A percentile compares a stretch with the other conserved stretches of the same genome.
phyloP scores from a whole-genome alignment of 2,888 invertebrate genomes.

The Orthosia cruda region DNA sequence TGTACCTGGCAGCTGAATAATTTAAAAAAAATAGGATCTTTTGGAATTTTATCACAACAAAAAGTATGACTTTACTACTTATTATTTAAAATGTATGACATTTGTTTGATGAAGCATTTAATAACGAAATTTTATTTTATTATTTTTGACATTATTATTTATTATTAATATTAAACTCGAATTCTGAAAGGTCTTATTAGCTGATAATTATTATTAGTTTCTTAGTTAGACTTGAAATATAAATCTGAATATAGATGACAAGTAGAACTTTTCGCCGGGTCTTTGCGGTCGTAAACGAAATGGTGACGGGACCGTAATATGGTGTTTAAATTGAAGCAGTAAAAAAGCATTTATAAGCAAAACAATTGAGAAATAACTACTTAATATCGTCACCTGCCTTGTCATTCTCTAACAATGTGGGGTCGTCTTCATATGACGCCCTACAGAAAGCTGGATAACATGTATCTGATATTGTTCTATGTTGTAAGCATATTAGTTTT shows the following conservation, averaged over 20 bases:
- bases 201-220: slow-evolving; percentile 33
- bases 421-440: no score
- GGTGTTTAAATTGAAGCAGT: not conserved
- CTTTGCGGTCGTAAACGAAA: slow-evolving; percentile 31
- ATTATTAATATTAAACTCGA: slow-evolving; percentile 43
- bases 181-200: slow-evolving; percentile 57
- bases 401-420: no score
- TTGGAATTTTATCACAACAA: slow-evolving; percentile 22
- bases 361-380: not conserved
- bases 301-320: slow-evolving; percentile 23
- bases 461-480: not conserved
- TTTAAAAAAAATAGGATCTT: slow-evolving; percentile 45
- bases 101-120: slow-evolving; percentile 39
- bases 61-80: not conserved
- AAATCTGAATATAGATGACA: slow-evolving; percentile 48
- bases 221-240: slow-evolving; percentile 46
- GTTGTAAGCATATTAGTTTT: not conserved
- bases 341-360: slow-evolving; percentile 33
- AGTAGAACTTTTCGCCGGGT: slow-evolving; percentile 50
- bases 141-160: slow-evolving; percentile 22
- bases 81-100: slow-evolving; percentile 7
- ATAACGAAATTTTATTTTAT: not conserved
- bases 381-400: not conserved
- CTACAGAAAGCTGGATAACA: no score
- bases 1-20: slow-evolving; percentile 55